Evolutionary conservation across 2,113 vertebrate species (phyloP).

Genomic region (Pygoscelis antarcticus): DNA sequence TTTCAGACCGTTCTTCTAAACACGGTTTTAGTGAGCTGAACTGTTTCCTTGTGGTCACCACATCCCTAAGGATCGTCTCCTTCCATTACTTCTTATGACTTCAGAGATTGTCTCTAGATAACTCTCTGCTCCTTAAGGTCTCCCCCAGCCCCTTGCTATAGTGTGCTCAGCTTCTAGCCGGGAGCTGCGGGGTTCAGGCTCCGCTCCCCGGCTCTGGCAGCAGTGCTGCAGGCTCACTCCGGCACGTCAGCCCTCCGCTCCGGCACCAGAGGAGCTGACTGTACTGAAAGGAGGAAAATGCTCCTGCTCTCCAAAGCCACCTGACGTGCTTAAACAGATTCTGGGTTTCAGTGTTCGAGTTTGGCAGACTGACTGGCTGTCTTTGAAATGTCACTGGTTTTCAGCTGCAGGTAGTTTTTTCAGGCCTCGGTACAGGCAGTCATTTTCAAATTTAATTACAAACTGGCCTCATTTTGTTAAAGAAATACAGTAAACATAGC

Average conservation of each 20-base stretch:
- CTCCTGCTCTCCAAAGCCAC: neutral
- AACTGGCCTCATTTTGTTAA: constrained; percentile 2
- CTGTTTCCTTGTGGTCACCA: neutral
- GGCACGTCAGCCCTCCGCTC: neutral
- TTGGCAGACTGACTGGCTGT: neutral
- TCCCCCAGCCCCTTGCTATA: neutral
- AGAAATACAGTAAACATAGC: neutral
- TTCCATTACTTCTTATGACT: neutral
- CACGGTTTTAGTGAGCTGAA: neutral
- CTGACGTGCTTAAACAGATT: neutral
- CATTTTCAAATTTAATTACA: neutral
- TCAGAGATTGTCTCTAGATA: neutral
- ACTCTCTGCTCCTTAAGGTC: neutral
- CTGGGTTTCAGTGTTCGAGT: neutral
- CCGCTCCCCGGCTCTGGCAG: neutral
- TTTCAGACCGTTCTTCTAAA: neutral
- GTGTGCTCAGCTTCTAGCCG: neutral
- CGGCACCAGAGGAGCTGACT: neutral
- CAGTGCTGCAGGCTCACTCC: neutral
- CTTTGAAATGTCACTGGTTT: constrained; percentile 9
- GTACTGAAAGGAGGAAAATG: neutral
- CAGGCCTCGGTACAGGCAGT: neutral
- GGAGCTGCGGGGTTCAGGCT: neutral
- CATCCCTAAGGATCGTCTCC: neutral
- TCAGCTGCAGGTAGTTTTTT: constrained; percentile 22